Conservation (phyloP, 1,140 invertebrate species). For the Drosophila nannoptera region DNA sequence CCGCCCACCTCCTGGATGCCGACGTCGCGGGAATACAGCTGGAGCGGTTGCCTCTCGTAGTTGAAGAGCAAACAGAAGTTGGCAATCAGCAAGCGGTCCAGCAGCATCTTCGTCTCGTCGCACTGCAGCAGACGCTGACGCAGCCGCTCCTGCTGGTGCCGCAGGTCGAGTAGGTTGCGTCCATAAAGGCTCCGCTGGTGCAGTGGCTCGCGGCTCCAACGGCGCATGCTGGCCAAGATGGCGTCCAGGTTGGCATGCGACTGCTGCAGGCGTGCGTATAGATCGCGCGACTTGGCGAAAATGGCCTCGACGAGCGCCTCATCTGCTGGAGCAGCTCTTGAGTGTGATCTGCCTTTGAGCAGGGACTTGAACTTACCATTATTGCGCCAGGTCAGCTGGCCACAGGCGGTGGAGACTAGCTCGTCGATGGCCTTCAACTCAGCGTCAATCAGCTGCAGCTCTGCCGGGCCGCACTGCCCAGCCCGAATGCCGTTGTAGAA, state of each 20-base stretch:
- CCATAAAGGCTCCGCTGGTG: slow-evolving; percentile 82
- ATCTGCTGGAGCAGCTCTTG: slow-evolving; percentile 33
- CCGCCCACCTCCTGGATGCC: slow-evolving; percentile 64
- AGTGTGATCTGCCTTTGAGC: slow-evolving; percentile 49
- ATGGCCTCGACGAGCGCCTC: slow-evolving; percentile 56
- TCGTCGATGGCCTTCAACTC: slow-evolving; percentile 62
- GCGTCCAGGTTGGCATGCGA: slow-evolving; percentile 81
- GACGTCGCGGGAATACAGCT: slow-evolving; percentile 60
- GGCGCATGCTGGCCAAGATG: slow-evolving; percentile 80
- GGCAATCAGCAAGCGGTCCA: slow-evolving; percentile 82
- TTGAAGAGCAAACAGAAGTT: slow-evolving; percentile 82
- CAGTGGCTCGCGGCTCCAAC: slow-evolving; percentile 82
- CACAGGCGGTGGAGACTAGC: slow-evolving; percentile 50
- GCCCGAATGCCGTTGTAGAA: slow-evolving; percentile 83
- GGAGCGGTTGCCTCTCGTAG: slow-evolving; percentile 65
- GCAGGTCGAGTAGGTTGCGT: slow-evolving; percentile 81
- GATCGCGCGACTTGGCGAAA: slow-evolving; percentile 53
- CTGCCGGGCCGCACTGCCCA: slow-evolving; percentile 55
- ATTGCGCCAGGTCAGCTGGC: slow-evolving; percentile 57
- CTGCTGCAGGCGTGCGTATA: slow-evolving; percentile 82
- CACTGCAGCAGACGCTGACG: slow-evolving; percentile 78
- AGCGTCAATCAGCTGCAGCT: slow-evolving; percentile 59
- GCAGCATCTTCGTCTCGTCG: slow-evolving; percentile 80
- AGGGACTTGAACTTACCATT: slow-evolving; percentile 48
- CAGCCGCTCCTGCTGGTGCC: slow-evolving; percentile 80